Percentiles rank a stretch among this genome's conserved stretches.
These are phyloP conservation scores for Hyperoodon ampullatus DNA, from an alignment of 2,113 vertebrate genomes.

Conservation along the genomic window DNA sequence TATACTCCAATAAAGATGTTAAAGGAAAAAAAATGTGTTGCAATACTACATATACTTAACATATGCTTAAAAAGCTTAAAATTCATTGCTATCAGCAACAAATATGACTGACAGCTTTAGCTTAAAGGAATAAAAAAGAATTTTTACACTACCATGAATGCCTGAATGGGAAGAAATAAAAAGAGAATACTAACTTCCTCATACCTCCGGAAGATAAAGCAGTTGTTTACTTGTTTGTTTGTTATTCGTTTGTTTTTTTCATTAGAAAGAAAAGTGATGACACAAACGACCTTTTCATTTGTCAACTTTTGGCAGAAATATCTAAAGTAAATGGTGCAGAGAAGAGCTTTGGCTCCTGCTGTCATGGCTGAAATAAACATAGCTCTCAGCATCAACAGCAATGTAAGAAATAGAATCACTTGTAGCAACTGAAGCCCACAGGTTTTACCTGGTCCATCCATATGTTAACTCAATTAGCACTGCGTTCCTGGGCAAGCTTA, in stretches of 20 bases:
- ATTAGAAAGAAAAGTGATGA: constrained; percentile 15
- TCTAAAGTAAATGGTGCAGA: neutral
- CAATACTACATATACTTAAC: neutral
- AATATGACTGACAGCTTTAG: neutral
- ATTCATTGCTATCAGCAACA: neutral
- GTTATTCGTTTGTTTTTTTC: neutral
- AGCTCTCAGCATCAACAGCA: neutral
- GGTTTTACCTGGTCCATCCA: neutral
- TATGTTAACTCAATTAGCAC: neutral
- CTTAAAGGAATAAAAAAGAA: constrained; percentile 11
- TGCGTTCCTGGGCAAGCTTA: neutral
- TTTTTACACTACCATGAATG: neutral
- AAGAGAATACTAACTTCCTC: neutral
- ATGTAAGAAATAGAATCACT: neutral
- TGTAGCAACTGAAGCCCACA: neutral
- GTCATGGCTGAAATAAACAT: neutral
- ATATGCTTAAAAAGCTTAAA: neutral
- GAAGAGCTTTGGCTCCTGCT: neutral
- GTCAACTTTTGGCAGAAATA: constrained; percentile 10
- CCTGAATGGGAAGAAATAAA: neutral
- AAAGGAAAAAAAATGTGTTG: neutral
- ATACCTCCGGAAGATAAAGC: neutral
- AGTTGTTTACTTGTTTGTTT: neutral
- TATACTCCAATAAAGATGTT: too few species aligned
- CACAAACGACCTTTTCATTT: neutral